Evolutionary conservation across 1,140 invertebrate genomes (phyloP), one percentile per base, ranked within the genome.

Genomic region (Solen grandis): DNA sequence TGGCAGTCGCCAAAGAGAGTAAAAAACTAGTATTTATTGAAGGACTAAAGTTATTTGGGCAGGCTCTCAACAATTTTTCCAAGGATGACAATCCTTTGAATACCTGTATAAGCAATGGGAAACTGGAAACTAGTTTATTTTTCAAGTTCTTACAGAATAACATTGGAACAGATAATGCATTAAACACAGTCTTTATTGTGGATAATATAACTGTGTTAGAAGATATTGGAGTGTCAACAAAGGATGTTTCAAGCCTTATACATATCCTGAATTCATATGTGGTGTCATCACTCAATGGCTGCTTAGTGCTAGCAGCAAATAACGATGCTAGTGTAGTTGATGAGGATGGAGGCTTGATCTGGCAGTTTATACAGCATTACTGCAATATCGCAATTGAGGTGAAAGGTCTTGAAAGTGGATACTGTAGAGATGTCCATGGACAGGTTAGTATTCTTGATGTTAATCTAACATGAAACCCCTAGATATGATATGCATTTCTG

Each of bases 371-470:
- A 13, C 69, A 63, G 36, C 82, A 88, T 66, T 72, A 46, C 1
- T 59, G 81, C 29, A 62, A 68, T 65, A n/a, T 87, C 10, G 59
- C 52, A 38, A 38, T 87, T 27, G 57, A 85, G 57, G 77, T 88
- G 0, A 54, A 38, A 13, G 81, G 83, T 54, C 66, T 89, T n/a
- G 41, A 81, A 35, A 85, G 76, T 75, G 87, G 88, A 13, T 87
- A 87, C 55, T 89, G 85, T 77, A 88, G 84, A 66, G 88, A 89
- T 76, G 82, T 87, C 13, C 86, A 89, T 87, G 86, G 88, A 46
- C 78, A 89, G 86, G 88, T 86, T 46, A 8, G 19, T 46, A 10
- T 8, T 46, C 41, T 46, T 46, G 41, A 46, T 10, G 8, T 10
- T 46, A 8, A 46, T 46, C 41, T 10, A 19, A 46, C 41, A 46